Evolutionary conservation across 2,797 vertebrate species (phyloP).

Genomic region (Sebastes kiyomatsui): DNA sequence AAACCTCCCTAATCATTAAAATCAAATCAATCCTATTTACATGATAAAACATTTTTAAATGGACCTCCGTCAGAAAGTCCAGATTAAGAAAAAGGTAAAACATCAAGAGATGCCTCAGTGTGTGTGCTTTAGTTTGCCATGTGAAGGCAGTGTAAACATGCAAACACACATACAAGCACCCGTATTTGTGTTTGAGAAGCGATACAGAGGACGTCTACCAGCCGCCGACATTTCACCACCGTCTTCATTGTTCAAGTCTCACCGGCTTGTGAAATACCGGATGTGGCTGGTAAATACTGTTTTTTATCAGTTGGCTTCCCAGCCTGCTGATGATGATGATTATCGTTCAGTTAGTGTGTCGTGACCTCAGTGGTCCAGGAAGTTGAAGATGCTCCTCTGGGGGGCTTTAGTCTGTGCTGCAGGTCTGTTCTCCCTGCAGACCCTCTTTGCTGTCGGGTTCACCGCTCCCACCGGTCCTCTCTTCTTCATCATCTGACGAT

Average conservation of each 20-base stretch:
- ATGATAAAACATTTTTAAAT: constrained; percentile 66
- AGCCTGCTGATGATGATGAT: neutral
- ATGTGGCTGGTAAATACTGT: neutral
- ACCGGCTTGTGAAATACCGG: neutral
- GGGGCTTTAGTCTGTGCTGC: constrained; percentile 27
- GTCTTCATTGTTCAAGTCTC: neutral
- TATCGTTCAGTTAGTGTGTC: neutral
- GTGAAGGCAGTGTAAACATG: constrained; percentile 1
- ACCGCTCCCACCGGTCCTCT: constrained; percentile 38
- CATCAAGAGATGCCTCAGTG: neutral
- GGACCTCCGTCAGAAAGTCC: neutral
- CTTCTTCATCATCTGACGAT: constrained; percentile 76
- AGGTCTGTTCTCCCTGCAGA: constrained; percentile 63
- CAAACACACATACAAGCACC: neutral
- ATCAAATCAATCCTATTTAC: constrained; percentile 75
- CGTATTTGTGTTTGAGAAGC: neutral
- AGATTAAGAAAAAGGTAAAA: neutral
- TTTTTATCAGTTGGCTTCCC: no score
- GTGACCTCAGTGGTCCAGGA: constrained; percentile 76
- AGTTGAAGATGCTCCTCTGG: constrained; percentile 83
- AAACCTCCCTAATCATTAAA: constrained; percentile 24
- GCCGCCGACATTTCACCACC: neutral
- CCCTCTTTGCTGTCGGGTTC: constrained; percentile 76
- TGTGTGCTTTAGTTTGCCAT: neutral
- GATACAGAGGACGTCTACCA: neutral